phyloP scores from a whole-genome alignment of 2,888 invertebrate genomes.

The Pyrgus malvae region DNA sequence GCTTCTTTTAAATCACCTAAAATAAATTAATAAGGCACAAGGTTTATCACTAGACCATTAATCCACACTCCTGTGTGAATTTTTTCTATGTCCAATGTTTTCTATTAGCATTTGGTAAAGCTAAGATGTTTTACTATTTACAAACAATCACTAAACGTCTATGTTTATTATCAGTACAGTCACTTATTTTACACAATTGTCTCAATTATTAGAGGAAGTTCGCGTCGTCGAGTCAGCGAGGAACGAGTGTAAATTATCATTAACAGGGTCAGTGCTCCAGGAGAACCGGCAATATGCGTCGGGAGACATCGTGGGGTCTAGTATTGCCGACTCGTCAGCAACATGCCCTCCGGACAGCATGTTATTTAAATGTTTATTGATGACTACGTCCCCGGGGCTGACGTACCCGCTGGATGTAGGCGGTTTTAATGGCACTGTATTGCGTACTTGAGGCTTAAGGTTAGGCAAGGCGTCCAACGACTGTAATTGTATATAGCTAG shows the following conservation, averaged over 20 bases:
- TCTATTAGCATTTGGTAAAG: conserved; percentile 62
- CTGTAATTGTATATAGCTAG: conserved; percentile 72
- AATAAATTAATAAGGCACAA: conserved; percentile 82
- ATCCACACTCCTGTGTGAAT: conserved; percentile 59
- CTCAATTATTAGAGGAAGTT: conserved; percentile 63
- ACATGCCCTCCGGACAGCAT: conserved; percentile 60
- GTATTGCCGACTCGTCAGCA: conserved; percentile 64
- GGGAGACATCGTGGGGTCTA: conserved; percentile 75
- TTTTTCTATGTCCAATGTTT: conserved; percentile 58
- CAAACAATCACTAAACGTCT: conserved; percentile 58
- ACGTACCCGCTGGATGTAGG: conserved; percentile 65
- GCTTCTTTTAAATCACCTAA: conserved; percentile 71
- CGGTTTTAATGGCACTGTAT: conserved; percentile 57
- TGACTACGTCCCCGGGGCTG: conserved; percentile 66
- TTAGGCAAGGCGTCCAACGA: conserved; percentile 68
- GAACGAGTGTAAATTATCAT: conserved; percentile 71
- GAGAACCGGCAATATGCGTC: conserved; percentile 78
- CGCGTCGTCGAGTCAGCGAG: conserved; percentile 62
- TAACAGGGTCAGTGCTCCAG: conserved; percentile 74
- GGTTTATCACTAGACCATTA: conserved; percentile 78
- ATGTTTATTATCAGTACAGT: conserved; percentile 53
- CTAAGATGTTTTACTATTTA: conserved; percentile 60
- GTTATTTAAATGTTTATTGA: conserved; percentile 72
- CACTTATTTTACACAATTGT: conserved; percentile 47
- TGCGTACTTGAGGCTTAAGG: conserved; percentile 59